A percentile compares a stretch with the other conserved stretches of the same genome.
Conservation (phyloP, 2,797 vertebrate species). For the Glossophaga mutica region DNA sequence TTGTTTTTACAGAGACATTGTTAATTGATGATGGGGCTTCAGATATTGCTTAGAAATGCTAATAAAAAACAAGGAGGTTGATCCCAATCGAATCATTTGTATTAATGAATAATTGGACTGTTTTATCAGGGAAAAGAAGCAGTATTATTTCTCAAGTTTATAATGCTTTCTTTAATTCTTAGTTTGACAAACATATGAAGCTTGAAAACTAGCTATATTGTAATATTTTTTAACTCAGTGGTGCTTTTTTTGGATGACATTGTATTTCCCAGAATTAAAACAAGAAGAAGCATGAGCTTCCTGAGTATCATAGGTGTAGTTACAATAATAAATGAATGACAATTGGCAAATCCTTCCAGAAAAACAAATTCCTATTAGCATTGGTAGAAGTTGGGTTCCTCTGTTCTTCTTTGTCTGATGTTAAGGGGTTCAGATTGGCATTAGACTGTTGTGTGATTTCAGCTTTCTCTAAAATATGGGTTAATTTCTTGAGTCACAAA, state of each 20-base stretch:
- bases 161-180: not conserved
- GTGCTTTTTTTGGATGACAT: not conserved
- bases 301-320: not conserved
- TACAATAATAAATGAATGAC: not conserved
- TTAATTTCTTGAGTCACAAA: not conserved
- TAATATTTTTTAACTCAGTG: not conserved
- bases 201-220: not conserved
- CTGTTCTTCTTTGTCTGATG: not conserved
- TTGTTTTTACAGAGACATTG: not conserved
- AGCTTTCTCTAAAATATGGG: not conserved
- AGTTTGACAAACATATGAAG: not conserved
- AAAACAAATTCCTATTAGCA: not conserved
- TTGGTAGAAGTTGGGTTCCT: not conserved
- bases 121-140: not conserved
- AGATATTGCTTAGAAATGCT: not conserved
- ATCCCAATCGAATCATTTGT: not conserved
- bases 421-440: not conserved
- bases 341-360: not conserved
- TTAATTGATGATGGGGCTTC: not conserved
- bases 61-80: not conserved
- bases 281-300: not conserved
- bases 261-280: not conserved
- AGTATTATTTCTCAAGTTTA: slow-evolving; percentile 20
- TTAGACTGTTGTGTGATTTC: not conserved
- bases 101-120: slow-evolving; percentile 20